Conservation (phyloP, 1,140 invertebrate genomes). For the Drosophila parvula region DNA sequence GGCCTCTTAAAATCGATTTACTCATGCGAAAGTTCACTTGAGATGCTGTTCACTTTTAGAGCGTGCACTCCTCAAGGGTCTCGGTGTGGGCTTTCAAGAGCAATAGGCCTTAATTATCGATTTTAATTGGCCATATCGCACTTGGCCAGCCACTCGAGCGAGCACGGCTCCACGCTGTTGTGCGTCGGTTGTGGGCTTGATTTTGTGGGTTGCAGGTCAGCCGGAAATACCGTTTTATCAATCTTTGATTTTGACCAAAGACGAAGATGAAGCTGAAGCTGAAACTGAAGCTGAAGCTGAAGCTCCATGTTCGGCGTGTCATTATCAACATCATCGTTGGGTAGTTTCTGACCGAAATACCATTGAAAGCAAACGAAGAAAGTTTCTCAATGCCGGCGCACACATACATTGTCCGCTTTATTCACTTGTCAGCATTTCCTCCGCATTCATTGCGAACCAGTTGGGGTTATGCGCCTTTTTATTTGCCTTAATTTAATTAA, state of each 20-base stretch:
- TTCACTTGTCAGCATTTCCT: constrained; percentile 54
- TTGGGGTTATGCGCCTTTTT: constrained; percentile 70
- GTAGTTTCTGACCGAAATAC: constrained; percentile 75
- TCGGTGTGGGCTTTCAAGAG: constrained; percentile 30
- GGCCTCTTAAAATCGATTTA: background rate
- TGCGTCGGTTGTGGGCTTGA: constrained; percentile 3
- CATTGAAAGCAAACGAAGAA: constrained; percentile 81
- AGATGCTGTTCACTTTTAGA: constrained; percentile 17
- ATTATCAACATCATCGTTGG: constrained; percentile 47
- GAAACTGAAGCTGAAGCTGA: constrained; percentile 6
- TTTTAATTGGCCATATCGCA: constrained; percentile 65
- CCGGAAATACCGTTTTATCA: constrained; percentile 77
- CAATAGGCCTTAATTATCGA: constrained; percentile 59
- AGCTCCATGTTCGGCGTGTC: constrained; percentile 18
- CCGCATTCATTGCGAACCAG: constrained; percentile 59
- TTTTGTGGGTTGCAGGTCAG: constrained; percentile 37
- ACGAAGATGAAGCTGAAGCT: constrained; percentile 6
- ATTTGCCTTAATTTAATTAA: constrained; percentile 80
- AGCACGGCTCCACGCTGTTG: constrained; percentile 36
- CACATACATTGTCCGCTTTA: constrained; percentile 39
- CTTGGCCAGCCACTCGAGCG: constrained; percentile 29
- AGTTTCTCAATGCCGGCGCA: constrained; percentile 63
- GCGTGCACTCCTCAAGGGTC: constrained; percentile 18
- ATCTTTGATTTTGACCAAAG: constrained; percentile 38
- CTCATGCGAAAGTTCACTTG: constrained; percentile 18